Conservation (phyloP, 2,797 vertebrate genomes). For the Ataeniobius toweri region DNA sequence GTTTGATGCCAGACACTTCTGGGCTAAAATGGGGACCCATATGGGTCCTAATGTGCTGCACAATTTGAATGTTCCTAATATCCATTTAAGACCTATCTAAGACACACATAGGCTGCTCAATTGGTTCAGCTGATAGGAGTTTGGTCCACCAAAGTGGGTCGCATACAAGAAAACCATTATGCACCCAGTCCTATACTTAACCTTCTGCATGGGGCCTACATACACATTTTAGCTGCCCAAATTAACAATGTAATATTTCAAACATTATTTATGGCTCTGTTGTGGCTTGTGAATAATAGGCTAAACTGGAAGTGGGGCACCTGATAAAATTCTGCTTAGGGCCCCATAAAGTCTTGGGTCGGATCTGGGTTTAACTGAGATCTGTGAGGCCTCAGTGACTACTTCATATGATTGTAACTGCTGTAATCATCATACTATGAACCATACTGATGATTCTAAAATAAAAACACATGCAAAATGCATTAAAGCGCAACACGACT, state of each 20-base stretch:
- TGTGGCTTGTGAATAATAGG: neutral
- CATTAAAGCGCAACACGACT: conserved; percentile 5
- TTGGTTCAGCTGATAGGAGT: neutral
- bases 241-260: neutral
- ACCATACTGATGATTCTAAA: conserved; percentile 5
- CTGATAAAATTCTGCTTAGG: neutral
- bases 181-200: neutral
- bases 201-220: neutral
- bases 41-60: neutral
- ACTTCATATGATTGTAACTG: conserved; percentile 10
- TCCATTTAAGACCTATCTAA: neutral
- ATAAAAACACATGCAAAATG: conserved; percentile 15
- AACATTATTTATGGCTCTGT: neutral
- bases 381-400: conserved; percentile 37
- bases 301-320: neutral
- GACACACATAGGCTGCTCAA: neutral
- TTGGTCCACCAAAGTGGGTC: neutral
- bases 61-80: neutral
- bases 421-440: conserved; percentile 21
- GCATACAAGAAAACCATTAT: neutral
- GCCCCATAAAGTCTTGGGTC: neutral
- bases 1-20: neutral
- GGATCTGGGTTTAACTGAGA: neutral
- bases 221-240: neutral
- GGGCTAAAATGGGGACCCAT: neutral